A percentile compares a stretch with the other conserved stretches of the same genome.
Conservation (phyloP, 2,888 invertebrate species). For the Eupeodes latifasciatus region DNA sequence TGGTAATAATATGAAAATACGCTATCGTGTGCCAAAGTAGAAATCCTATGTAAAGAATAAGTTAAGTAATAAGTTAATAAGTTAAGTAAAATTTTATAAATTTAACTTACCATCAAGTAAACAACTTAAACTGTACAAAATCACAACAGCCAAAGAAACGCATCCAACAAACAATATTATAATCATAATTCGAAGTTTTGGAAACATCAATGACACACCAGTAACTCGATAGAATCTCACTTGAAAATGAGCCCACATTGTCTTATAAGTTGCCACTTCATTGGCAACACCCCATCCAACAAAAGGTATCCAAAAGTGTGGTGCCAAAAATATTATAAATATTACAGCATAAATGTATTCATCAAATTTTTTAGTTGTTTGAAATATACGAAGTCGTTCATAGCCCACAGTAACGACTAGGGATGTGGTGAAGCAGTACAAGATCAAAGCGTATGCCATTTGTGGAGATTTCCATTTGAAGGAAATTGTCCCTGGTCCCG, state of each 20-base stretch:
- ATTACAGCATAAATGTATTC: conserved; percentile 89
- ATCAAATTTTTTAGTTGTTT: conserved; percentile 87
- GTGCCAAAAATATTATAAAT: conserved; percentile 87
- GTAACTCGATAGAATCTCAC: conserved; percentile 86
- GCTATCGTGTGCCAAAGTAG: conserved; percentile 86
- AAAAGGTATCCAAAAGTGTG: conserved; percentile 88
- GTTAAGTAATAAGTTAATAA: too few species aligned
- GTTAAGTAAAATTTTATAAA: too few species aligned
- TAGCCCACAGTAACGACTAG: conserved; percentile 87
- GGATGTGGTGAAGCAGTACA: conserved; percentile 86
- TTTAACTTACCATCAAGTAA: conserved; percentile 84
- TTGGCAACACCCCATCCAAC: conserved; percentile 89
- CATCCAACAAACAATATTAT: conserved; percentile 88
- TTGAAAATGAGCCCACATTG: conserved; percentile 88
- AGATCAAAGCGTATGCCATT: conserved; percentile 87
- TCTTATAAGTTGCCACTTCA: conserved; percentile 88
- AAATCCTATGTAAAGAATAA: conserved; percentile 84
- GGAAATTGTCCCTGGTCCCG: conserved; percentile 86
- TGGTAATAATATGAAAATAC: conserved; percentile 87
- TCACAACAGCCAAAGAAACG: conserved; percentile 86
- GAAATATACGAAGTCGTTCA: conserved; percentile 86
- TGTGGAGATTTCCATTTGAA: conserved; percentile 88
- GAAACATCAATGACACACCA: conserved; percentile 87
- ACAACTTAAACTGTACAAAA: conserved; percentile 87
- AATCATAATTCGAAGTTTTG: conserved; percentile 86